Evolutionary conservation across 2,888 invertebrate genomes (phyloP).

Genomic region (Dioctria linearis): DNA sequence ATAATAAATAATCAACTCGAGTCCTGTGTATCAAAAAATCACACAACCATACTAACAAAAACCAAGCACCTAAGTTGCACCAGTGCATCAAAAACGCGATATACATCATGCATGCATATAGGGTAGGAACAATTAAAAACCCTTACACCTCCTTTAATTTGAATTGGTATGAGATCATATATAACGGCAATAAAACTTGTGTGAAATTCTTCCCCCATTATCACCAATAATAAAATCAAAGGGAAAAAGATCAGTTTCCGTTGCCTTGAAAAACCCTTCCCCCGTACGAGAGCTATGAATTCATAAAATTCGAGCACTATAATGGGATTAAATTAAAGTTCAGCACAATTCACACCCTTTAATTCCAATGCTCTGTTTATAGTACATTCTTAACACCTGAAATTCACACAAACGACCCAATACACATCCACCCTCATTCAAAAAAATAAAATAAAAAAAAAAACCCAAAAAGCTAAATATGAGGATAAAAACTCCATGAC

Average conservation of each 20-base stretch:
- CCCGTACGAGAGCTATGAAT: slow-evolving; percentile 11
- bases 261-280: slow-evolving; percentile 9
- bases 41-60: too few relatives aligned
- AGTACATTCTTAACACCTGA: slow-evolving; percentile 8
- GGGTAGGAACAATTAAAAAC: too few relatives aligned
- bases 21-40: too few relatives aligned
- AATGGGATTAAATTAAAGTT: slow-evolving; percentile 40
- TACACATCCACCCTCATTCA: background rate
- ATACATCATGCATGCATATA: too few relatives aligned
- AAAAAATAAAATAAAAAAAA: background rate
- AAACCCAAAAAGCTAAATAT: background rate
- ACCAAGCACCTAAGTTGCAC: too few relatives aligned
- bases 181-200: background rate
- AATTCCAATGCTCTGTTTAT: background rate
- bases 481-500: background rate
- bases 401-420: background rate
- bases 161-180: too few relatives aligned
- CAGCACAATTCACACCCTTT: slow-evolving; percentile 8
- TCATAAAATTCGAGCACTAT: slow-evolving; percentile 19
- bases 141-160: too few relatives aligned
- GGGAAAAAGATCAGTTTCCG: background rate
- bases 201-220: background rate
- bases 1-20: too few relatives aligned
- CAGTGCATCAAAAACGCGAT: too few relatives aligned
- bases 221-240: background rate